phyloP scores from a whole-genome alignment of 2,888 invertebrate species.

The Emmelina monodactyla region DNA sequence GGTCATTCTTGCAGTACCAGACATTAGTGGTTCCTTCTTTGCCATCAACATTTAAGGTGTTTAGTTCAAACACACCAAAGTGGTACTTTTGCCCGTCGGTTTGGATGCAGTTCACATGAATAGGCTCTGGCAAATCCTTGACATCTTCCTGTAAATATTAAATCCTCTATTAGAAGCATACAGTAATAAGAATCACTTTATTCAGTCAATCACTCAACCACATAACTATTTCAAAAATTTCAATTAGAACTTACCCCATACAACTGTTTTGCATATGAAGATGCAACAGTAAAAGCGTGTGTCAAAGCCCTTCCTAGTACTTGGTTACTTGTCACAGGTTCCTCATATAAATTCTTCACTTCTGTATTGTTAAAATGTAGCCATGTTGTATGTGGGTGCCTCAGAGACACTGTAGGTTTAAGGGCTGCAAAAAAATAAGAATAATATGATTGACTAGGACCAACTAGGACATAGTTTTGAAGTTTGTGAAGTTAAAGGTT shows the following conservation, averaged over 20 bases:
- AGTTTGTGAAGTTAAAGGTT: too few species aligned
- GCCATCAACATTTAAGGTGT: slow-evolving; percentile 74
- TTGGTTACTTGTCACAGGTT: slow-evolving; percentile 72
- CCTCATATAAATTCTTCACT: slow-evolving; percentile 74
- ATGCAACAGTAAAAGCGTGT: slow-evolving; percentile 79
- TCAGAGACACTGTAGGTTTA: slow-evolving; percentile 38
- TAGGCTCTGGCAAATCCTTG: slow-evolving; percentile 74
- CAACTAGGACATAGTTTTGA: too few species aligned
- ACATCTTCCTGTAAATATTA: slow-evolving; percentile 60
- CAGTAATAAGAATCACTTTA: too few species aligned
- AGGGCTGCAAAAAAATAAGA: slow-evolving; percentile 50
- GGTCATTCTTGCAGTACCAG: slow-evolving; percentile 75
- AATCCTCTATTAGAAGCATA: too few species aligned
- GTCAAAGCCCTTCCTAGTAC: slow-evolving; percentile 73
- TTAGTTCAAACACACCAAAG: slow-evolving; percentile 85
- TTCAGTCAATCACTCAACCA: too few species aligned
- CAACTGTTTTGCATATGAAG: slow-evolving; percentile 75
- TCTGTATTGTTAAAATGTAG: slow-evolving; percentile 71
- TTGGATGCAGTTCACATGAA: slow-evolving; percentile 84
- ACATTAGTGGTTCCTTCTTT: slow-evolving; percentile 73
- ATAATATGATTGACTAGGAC: neutral
- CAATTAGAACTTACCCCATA: slow-evolving; percentile 77
- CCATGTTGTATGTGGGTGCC: slow-evolving; percentile 80
- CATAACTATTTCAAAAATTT: too few species aligned
- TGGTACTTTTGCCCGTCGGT: slow-evolving; percentile 80